These are phyloP conservation scores for Ariopsis seemanni DNA, from an alignment of 2,113 vertebrate genomes.

Conservation along the genomic window DNA sequence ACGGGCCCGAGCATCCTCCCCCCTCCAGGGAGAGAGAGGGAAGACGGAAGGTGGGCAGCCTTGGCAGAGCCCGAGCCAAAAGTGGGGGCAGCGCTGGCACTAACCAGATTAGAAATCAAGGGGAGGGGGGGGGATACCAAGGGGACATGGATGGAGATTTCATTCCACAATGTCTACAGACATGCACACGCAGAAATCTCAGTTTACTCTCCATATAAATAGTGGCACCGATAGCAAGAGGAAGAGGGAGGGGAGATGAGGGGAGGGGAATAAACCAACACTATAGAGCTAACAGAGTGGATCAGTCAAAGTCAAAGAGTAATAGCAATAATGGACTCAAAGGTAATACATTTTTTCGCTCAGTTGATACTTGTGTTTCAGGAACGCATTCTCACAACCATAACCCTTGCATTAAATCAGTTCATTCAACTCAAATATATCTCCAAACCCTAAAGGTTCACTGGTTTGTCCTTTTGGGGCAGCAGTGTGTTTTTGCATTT, in stretches of 20 bases:
- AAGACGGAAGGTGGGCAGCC: conserved; percentile 61
- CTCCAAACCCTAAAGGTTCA: neutral
- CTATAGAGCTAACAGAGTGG: neutral
- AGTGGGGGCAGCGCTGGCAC: conserved; percentile 62
- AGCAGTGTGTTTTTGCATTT: neutral
- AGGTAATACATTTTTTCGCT: neutral
- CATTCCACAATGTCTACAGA: conserved; percentile 56
- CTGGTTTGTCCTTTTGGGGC: neutral
- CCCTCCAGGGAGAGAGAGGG: conserved; percentile 50
- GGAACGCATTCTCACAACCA: neutral
- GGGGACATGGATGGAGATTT: conserved; percentile 46
- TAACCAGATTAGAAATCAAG: conserved; percentile 51
- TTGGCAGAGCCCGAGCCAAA: conserved; percentile 61
- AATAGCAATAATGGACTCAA: neutral
- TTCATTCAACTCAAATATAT: neutral
- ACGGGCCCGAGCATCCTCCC: conserved; percentile 53
- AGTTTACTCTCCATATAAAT: conserved; percentile 40
- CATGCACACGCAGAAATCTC: conserved; percentile 34
- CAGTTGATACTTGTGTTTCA: neutral
- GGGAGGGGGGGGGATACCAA: conserved; percentile 29
- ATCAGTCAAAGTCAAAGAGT: conserved; percentile 29
- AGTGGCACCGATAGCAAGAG: conserved; percentile 1
- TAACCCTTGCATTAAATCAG: neutral
- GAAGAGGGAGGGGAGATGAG: neutral
- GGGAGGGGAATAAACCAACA: neutral